Percentiles rank a stretch among this genome's conserved stretches.
phyloP scores from a whole-genome alignment of 2,113 vertebrate species.

The Orthonyx spaldingii region DNA sequence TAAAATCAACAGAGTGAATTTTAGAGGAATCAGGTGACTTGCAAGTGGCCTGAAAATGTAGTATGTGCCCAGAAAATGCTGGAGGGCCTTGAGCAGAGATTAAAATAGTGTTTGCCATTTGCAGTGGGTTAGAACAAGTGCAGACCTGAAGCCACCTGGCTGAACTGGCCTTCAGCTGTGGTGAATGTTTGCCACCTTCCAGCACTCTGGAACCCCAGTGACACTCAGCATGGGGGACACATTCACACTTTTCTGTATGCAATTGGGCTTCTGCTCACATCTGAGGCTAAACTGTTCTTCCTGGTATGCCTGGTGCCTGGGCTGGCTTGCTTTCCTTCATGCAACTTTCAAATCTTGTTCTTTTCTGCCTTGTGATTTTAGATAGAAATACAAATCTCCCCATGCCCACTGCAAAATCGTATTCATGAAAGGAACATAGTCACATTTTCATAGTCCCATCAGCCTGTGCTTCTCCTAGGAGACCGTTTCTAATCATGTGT shows the following conservation, averaged over 20 bases:
- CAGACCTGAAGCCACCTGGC: not conserved
- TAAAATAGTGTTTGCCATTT: not conserved
- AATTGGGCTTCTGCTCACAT: not conserved
- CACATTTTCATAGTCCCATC: not conserved
- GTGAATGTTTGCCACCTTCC: not conserved
- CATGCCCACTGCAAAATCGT: not conserved
- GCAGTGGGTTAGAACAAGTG: not conserved
- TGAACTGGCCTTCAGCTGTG: not conserved
- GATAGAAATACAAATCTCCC: not conserved
- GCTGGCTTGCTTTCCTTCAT: not conserved
- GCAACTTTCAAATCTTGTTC: not conserved
- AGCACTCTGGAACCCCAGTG: not conserved
- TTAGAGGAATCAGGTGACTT: not conserved
- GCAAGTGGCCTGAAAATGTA: not conserved
- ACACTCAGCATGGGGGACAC: not conserved
- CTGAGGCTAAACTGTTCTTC: not conserved
- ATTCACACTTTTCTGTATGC: not conserved
- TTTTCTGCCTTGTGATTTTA: not conserved
- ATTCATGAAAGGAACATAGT: not conserved
- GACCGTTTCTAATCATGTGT: not conserved
- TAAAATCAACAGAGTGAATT: not conserved
- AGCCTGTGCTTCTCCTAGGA: not conserved
- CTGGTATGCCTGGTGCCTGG: not conserved
- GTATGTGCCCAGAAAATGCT: not conserved
- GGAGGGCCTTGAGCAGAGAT: not conserved